Evolutionary conservation across 2,113 vertebrate species (phyloP).

Genomic region (Galeopterus variegatus): DNA sequence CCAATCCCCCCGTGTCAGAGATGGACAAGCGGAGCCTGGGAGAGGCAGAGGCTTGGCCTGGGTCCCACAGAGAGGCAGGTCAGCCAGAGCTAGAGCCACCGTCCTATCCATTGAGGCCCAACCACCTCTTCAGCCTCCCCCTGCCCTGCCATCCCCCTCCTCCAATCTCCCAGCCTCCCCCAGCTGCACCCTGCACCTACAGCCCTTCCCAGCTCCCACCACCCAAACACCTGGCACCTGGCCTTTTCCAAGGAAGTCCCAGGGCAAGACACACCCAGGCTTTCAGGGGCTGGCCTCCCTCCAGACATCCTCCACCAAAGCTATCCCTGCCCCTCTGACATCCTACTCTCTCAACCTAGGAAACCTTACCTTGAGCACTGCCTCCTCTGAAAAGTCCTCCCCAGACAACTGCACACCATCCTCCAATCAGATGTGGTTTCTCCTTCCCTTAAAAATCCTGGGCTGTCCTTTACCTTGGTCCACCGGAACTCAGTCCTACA

Average conservation of each 20-base stretch:
- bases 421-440: background rate
- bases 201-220: background rate
- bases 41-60: background rate
- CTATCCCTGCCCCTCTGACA: background rate
- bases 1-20: background rate
- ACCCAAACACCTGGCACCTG: background rate
- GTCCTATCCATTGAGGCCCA: background rate
- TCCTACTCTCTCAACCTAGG: background rate
- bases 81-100: too few species aligned
- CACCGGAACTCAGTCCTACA: rapidly evolving
- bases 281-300: background rate
- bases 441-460: background rate
- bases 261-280: background rate
- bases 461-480: background rate
- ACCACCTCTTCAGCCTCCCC: background rate
- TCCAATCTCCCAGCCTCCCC: background rate
- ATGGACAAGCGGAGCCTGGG: background rate
- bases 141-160: background rate
- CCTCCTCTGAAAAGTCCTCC: background rate
- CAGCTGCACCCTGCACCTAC: rapidly evolving
- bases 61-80: background rate
- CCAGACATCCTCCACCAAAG: background rate
- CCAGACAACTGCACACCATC: background rate
- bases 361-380: background rate
- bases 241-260: background rate